Base-by-base conservation (phyloP, 2,888 invertebrate genomes). In the Callimorpha dominula region DNA sequence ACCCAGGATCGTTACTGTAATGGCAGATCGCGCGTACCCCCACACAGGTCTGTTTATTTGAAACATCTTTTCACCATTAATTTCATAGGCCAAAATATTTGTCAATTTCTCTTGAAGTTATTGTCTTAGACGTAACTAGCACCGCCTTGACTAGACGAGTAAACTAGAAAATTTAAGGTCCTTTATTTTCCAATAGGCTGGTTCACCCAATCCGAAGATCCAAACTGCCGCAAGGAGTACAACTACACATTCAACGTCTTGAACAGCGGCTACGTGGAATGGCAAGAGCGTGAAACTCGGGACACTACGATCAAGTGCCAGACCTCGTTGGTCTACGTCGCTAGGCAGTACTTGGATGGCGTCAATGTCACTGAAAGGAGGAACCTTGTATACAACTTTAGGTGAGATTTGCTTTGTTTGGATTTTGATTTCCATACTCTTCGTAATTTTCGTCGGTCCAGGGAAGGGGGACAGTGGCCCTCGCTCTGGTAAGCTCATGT, bases 281-380 rank as follows among this genome's bases (percentile, higher is more conserved):
- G 99, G 99, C 97, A 97, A 86, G 98, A 98, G 89, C 96, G 96
- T 76, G 97, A 97, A 88, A 97, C 97, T 50, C 94, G 97, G 73
- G 96, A 96, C 52, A 77, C 80, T 17, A 94, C 94, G 85, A 95
- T 97, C 88, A 97, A 97, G 82, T 94, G 92, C 81, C 96, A 97
- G 94, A 96, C 96, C 72, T 97, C 97, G 74, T 95, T 98, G 69
- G 97, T 99, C 80, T 99, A 97, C 90, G 96, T 97, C 70, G 97
- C 97, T 64, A 96, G 97, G 83, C 97, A 98, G 4, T 98, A 98
- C 90, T 94, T 97, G 80, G 98, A 98, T 83, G 97, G 98, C 65
- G 96, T 99, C 71, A 97, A 98, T 89, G 98, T 99, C 65, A 98
- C 99, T 0, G 99, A 99, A 90, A 97, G 98, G 77, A 96, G 99